phyloP scores from a whole-genome alignment of 1,140 invertebrate genomes.

The Drosophila ironensis region DNA sequence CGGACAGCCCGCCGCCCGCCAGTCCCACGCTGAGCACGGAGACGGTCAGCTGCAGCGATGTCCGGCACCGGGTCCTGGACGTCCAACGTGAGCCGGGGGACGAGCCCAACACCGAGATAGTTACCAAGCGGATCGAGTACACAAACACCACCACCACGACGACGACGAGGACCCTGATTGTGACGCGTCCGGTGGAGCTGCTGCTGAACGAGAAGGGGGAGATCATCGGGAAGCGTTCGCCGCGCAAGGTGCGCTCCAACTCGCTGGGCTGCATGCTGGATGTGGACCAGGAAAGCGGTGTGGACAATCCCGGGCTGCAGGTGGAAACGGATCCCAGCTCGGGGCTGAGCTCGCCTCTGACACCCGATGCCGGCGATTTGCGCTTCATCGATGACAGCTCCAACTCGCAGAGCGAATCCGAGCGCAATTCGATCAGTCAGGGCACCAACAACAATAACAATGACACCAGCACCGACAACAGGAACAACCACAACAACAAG shows the following conservation, averaged over 20 bases:
- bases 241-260: slow-evolving; percentile 64
- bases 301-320: slow-evolving; percentile 32
- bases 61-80: slow-evolving; percentile 42
- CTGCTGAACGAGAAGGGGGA: slow-evolving; percentile 70
- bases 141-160: slow-evolving; percentile 61
- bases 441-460: slow-evolving; percentile 15
- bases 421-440: slow-evolving; percentile 56
- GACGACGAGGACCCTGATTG: slow-evolving; percentile 59
- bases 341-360: slow-evolving; percentile 42
- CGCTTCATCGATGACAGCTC: slow-evolving; percentile 79
- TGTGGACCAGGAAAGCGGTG: background rate
- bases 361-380: slow-evolving; percentile 53
- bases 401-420: slow-evolving; percentile 71
- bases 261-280: slow-evolving; percentile 74
- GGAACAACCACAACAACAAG: slow-evolving; percentile 33
- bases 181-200: slow-evolving; percentile 69
- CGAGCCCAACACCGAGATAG: slow-evolving; percentile 34
- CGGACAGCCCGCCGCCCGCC: slow-evolving; percentile 50
- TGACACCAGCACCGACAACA: slow-evolving; percentile 21
- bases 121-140: slow-evolving; percentile 48
- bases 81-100: slow-evolving; percentile 46
- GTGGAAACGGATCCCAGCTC: slow-evolving; percentile 39
- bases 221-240: slow-evolving; percentile 50
- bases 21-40: slow-evolving; percentile 60
- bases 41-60: slow-evolving; percentile 44